phyloP scores from a whole-genome alignment of 53 echinoderm and acorn worm genomes.

The Glandiceps talaboti region DNA sequence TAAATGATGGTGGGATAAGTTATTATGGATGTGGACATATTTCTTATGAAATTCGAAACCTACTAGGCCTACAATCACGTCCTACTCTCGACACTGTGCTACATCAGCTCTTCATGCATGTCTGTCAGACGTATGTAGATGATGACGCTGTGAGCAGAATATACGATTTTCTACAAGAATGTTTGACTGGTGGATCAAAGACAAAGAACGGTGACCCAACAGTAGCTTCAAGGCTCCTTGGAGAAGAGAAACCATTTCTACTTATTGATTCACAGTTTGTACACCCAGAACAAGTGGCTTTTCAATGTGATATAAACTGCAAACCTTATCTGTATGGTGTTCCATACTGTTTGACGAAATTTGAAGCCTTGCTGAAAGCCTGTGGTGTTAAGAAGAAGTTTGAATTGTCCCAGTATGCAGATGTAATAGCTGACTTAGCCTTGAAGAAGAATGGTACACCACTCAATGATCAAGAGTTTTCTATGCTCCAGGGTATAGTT shows the following conservation, averaged over 20 bases:
- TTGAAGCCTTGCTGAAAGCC: not conserved
- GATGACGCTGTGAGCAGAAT: not conserved
- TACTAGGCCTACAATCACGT: not conserved
- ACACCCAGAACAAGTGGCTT: not conserved
- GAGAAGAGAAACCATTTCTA: not conserved
- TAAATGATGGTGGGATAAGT: conserved; percentile 14
- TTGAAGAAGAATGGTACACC: not conserved
- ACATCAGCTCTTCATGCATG: not conserved
- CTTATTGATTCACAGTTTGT: not conserved
- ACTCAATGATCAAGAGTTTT: not conserved
- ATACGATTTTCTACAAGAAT: not conserved
- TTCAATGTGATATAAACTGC: not conserved
- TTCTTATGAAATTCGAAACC: not conserved
- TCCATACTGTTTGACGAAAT: not conserved
- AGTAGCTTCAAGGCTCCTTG: not conserved
- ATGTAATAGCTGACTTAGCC: not conserved
- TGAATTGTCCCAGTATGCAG: not conserved
- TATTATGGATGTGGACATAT: conserved; percentile 1
- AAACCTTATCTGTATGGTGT: not conserved
- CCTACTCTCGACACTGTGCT: not conserved
- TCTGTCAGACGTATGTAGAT: not conserved
- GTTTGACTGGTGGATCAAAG: too few relatives aligned
- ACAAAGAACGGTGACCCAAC: not conserved
- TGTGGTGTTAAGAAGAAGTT: not conserved
- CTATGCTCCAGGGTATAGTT: not conserved